A percentile compares a stretch with the other conserved stretches of the same genome.
Conservation (phyloP, 2,888 invertebrate species). For the Andrena marginata region DNA sequence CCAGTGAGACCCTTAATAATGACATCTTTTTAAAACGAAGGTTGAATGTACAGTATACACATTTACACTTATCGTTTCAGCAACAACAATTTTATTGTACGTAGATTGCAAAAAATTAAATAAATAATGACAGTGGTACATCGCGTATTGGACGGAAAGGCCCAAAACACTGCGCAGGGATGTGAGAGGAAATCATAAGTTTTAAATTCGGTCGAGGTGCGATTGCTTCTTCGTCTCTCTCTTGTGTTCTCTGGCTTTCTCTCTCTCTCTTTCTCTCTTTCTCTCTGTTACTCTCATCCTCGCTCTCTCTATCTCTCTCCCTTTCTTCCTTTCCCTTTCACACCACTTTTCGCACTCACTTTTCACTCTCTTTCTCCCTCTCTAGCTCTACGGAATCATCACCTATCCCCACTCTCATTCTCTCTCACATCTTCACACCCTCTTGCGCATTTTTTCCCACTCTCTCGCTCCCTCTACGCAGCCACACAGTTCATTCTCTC, state of each 20-base stretch:
- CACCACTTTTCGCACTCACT: slow-evolving; percentile 23
- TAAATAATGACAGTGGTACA: slow-evolving; percentile 82
- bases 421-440: not conserved
- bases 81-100: slow-evolving; percentile 83
- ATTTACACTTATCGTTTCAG: slow-evolving; percentile 79
- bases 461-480: not conserved
- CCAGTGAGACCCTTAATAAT: slow-evolving; percentile 76
- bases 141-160: slow-evolving; percentile 84
- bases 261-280: slow-evolving; percentile 30
- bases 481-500: slow-evolving; percentile 8
- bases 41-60: slow-evolving; percentile 76
- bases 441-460: slow-evolving; percentile 33
- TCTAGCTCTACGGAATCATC: too few relatives aligned
- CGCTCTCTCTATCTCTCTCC: not conserved
- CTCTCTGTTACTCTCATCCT: slow-evolving; percentile 4
- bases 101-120: slow-evolving; percentile 80
- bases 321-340: slow-evolving; percentile 2
- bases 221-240: slow-evolving; percentile 74
- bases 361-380: slow-evolving; percentile 10
- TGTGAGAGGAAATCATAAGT: slow-evolving; percentile 82
- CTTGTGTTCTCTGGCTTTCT: slow-evolving; percentile 43
- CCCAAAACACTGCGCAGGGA: slow-evolving; percentile 84
- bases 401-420: not conserved
- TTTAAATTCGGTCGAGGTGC: slow-evolving; percentile 81
- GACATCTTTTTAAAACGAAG: slow-evolving; percentile 71